Evolutionary conservation across 2,888 invertebrate genomes (phyloP), one percentile per base, ranked within the genome.

Genomic region (Drymonia ruficornis): DNA sequence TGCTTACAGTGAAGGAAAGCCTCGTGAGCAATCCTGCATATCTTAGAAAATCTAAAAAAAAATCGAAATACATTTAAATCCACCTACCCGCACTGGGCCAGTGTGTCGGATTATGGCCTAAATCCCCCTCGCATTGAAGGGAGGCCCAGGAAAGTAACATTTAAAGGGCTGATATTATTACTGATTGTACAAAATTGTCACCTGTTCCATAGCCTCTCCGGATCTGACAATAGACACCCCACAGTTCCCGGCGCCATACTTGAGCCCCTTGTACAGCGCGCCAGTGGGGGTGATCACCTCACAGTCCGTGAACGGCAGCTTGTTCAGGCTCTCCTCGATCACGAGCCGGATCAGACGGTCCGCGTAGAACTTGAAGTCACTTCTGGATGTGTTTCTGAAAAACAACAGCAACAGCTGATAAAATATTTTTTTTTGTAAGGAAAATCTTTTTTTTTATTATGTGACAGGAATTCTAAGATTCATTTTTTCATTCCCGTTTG

Each of bases 361-460:
- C 0, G 99, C 99, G 86, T 98, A 99, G 89, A 99, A 99, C 83
- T 99, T 99, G 84, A 99, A 99, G 87, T 99, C 99, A 91, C 97
- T 98, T 69, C 98, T 94, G 2, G 96, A 93, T 23, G 99, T 99
- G 72, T 96, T 97, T 84, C 99, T 99, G 45, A 28, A 15, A 23
- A 38, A 38, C 0, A 23, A 23, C 1, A 2, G 7, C 1, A 6
- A 23, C 23, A 23, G 23, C 7, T 23, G 23, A 38, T 23, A 44
- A 9, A 42, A 42, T 42, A 8, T 42, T 16, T 16, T 16, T 18
- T 42, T 18, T 5, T 4, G 23, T n/a, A n/a, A n/a, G n/a, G n/a
- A n/a, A n/a, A n/a, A n/a, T n/a, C n/a, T n/a, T n/a, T n/a, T n/a
- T n/a, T n/a, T n/a, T n/a, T n/a, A n/a, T n/a, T n/a, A n/a, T n/a